phyloP scores from a whole-genome alignment of 1,140 invertebrate genomes.

The Eciton burchellii region DNA sequence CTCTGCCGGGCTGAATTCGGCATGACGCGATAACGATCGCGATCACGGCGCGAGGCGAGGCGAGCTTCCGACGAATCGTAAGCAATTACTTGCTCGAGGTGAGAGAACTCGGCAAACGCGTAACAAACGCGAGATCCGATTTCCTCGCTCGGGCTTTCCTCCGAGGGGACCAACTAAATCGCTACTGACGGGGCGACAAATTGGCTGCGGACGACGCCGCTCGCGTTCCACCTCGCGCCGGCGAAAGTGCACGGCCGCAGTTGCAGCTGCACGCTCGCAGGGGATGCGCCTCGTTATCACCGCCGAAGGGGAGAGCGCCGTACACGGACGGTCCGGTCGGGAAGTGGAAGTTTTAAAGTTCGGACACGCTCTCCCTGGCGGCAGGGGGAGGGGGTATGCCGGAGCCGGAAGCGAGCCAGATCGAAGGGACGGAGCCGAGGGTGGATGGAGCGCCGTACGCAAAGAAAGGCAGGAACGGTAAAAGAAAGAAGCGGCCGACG shows the following conservation, averaged over 20 bases:
- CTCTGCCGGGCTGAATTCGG: background rate
- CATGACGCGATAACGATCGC: background rate
- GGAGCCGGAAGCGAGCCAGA: constrained; percentile 63
- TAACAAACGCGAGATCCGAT: background rate
- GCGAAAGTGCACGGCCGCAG: constrained; percentile 35
- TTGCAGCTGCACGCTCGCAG: constrained; percentile 32
- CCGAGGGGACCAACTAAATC: constrained; percentile 10
- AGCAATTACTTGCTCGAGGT: no score
- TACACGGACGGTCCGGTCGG: constrained; percentile 13
- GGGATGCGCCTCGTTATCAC: constrained; percentile 69
- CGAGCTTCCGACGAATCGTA: no score
- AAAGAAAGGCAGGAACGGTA: constrained; percentile 26
- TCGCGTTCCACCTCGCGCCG: constrained; percentile 42
- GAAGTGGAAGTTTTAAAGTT: constrained; percentile 75
- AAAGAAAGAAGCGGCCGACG: constrained; percentile 57
- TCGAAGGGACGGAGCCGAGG: constrained; percentile 47
- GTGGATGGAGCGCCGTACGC: constrained; percentile 41
- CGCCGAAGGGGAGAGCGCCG: constrained; percentile 10
- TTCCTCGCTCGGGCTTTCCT: background rate
- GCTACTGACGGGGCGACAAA: constrained; percentile 35
- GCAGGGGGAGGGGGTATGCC: constrained; percentile 61
- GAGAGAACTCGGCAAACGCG: no score
- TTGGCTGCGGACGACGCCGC: constrained; percentile 35
- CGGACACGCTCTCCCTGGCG: constrained; percentile 75
- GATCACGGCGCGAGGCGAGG: no score